Base-by-base conservation (phyloP, 2,797 vertebrate genomes). In the Dipus sagitta region DNA sequence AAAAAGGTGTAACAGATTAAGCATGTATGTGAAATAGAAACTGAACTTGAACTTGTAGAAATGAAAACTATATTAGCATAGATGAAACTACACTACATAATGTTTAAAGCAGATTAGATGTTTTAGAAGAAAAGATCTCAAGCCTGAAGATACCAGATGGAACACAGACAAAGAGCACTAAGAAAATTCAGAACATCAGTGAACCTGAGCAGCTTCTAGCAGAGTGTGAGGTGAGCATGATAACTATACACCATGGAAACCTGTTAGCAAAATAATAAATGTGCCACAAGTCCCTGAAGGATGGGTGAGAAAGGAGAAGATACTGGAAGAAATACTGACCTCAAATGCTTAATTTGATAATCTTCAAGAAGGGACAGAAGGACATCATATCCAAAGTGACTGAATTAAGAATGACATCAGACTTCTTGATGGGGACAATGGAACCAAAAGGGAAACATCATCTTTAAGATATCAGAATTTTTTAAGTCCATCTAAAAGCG, bases 161-260 rank as follows among this genome's bases (percentile, higher is more conserved):
- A 67, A 32, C 42, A 18, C 62, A 42, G 47, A 60, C 21, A 11
- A 54, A 67, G 18, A 58, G 70, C 5, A 10, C 26, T 9, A 28
- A 32, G n/a, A 14, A 64, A 42, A 6, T 0, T 0, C n/a, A 58
- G 34, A 6, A 13, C 28, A 11, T 24, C 26, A 2, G 9, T 20
- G 34, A 60, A 34, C 17, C 2, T 1, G 32, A 38, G 5, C 34
- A 24, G 10, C 6, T 42, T 20, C 26, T 11, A 23, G 84, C 42
- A 58, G 32, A 23, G 5, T 13, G 17, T 58, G 54, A 58, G 54
- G 13, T 17, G 54, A 9, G 13, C 54, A 58, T 54, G 54, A 54
- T 58, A 17, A 58, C 14, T 58, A 4, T 12, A 58, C 54, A 58
- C 54, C 17, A 14, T 58, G 54, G 54, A 58, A 14, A 14, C 54